Base-by-base conservation (phyloP, 2,113 vertebrate species). In the Leucoraja erinaceus region DNA sequence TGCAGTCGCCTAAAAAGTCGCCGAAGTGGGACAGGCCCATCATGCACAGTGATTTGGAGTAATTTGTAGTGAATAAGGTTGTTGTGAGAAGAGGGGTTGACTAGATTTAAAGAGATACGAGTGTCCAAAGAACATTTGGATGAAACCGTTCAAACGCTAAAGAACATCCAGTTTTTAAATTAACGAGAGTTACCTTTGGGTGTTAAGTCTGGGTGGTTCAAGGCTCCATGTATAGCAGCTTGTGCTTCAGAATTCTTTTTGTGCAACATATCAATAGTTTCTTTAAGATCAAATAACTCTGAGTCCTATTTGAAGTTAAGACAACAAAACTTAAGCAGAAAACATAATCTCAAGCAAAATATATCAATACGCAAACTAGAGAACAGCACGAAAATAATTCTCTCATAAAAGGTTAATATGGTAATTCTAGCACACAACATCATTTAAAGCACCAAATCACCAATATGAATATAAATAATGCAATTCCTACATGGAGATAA, bases 221-320 rank as follows among this genome's bases (percentile, higher is more conserved):
- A 95, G 47, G 98, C 98, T 9, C 96, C 98, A 0, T 99, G 98
- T 94, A 99, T 99, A 91, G 98, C 98, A 0, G 97, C 98, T 92
- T 99, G 98, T 22, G 98, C 98, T 94, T 99, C 98, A 0, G 98
- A 97, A 93, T 99, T 99, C 95, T 96, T 99, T 93, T 95, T 93
- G 96, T 98, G 97, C 93, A 99, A 94, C 72, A 96, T 93, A 77
- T 99, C 98, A 0, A 99, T 99, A 72, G 98, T 99, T 93, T 99
- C 98, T 76, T 97, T 96, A 94, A 99, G 94, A 33, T 98, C 98
- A 77, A 95, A 1, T 95, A 99, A 95, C 94, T 99, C 98, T 0
- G 97, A 95, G 94, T 99, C 98, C 98, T 99, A 90, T 2, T 94
- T 47, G 28, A 93, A 79, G 92, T 86, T 54, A 78, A 33, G 11